These are phyloP conservation scores for Hydrozoanthus gracilis DNA, from an alignment of 92 coral and sea anemone species.

Conservation along the genomic window DNA sequence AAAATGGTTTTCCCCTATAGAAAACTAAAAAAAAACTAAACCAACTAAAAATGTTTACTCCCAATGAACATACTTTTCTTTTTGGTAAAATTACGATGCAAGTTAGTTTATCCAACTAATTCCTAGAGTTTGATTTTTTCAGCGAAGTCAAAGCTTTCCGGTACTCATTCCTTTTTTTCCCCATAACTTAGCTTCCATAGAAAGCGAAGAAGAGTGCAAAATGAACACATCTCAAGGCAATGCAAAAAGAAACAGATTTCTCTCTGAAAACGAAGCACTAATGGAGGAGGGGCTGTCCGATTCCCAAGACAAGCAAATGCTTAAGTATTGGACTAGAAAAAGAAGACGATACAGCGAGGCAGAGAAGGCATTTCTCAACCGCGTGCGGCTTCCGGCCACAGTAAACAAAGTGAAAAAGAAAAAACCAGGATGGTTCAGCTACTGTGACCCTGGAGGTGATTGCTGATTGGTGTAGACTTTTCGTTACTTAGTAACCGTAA, in stretches of 20 bases:
- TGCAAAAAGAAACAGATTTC: constrained; percentile 68
- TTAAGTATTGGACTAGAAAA: constrained; percentile 79
- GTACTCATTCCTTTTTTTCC: neutral
- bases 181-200: neutral
- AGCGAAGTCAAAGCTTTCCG: neutral
- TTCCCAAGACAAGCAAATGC: constrained; percentile 67
- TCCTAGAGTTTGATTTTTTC: neutral
- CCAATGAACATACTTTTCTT: no score
- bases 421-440: constrained; percentile 72
- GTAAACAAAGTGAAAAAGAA: constrained; percentile 62
- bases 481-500: neutral
- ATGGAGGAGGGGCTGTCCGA: constrained; percentile 78
- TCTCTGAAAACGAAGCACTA: constrained; percentile 66
- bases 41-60: no score
- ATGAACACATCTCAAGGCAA: neutral
- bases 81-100: no score
- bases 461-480: neutral
- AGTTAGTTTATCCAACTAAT: neutral
- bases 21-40: no score
- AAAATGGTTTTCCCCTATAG: no score
- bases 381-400: constrained; percentile 80
- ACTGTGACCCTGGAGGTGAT: constrained; percentile 93
- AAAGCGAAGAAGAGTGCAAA: constrained; percentile 4
- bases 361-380: constrained; percentile 93
- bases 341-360: constrained; percentile 93